These are phyloP conservation scores for Dynastes maya DNA, from an alignment of 2,888 invertebrate species.

Conservation along the genomic window DNA sequence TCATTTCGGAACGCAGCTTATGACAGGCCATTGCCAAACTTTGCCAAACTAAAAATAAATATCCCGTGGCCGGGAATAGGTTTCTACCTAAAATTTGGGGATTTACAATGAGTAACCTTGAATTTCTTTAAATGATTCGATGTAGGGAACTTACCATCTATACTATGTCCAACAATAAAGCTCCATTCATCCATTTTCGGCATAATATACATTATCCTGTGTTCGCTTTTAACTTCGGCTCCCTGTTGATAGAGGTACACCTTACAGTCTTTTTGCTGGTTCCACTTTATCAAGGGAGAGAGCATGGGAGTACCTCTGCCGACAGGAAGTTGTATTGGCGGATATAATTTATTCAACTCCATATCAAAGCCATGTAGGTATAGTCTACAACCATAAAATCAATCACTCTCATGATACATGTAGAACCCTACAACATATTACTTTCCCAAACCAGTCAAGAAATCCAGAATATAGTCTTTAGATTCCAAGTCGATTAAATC, in stretches of 20 bases:
- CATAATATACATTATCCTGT: conserved; percentile 70
- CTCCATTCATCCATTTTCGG: conserved; percentile 69
- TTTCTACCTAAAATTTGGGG: conserved; percentile 52
- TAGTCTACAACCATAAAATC: not conserved
- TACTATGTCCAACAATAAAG: conserved; percentile 85
- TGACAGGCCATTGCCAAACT: conserved; percentile 69
- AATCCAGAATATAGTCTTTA: not conserved
- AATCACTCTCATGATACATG: not conserved
- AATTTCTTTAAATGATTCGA: not conserved
- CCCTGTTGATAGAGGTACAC: conserved; percentile 79
- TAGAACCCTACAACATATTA: not conserved
- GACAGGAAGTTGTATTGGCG: conserved; percentile 85
- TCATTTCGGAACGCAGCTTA: conserved; percentile 69
- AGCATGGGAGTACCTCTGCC: conserved; percentile 89
- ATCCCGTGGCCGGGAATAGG: conserved; percentile 76
- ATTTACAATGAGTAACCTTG: no score
- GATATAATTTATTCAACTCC: conserved; percentile 84
- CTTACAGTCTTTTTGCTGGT: conserved; percentile 85
- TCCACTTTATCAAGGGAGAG: conserved; percentile 89
- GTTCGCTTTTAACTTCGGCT: conserved; percentile 75
- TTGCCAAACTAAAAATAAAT: conserved; percentile 72
- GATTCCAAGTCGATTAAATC: not conserved
- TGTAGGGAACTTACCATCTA: conserved; percentile 75
- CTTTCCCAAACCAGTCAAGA: conserved; percentile 19
- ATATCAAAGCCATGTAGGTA: conserved; percentile 86